Evolutionary conservation across 1,140 invertebrate species (phyloP), one percentile per base, ranked within the genome.

Genomic region (Micrasema longulum): DNA sequence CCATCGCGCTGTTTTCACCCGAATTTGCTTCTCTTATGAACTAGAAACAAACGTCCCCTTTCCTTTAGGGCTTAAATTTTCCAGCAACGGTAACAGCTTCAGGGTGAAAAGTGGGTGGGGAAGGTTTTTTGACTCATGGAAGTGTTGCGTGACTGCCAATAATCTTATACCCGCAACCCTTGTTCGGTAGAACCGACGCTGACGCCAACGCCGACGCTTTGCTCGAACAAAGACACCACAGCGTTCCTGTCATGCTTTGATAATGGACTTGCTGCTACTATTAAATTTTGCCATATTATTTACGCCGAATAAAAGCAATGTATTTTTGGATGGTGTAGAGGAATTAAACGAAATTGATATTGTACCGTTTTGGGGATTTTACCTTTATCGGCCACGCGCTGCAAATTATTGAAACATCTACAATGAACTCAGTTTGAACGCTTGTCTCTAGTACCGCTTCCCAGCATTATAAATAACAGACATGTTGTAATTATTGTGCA

Each of bases 241-340:
- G 23, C 31, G 22, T 18, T 26, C 35, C 38, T 64, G 62, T 64
- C 41, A 64, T 20, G 22, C 62, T 47, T 26, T 45, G 38, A 31
- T 65, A 65, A 65, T 65, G 63, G 63, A 65, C 47, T 65, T 31
- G 14, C 12, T 50, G 22, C 41, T 65, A 7, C 50, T n/a, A 57
- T 57, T 57, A 38, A n/a, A 57, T 52, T 52, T 52, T 20, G 1
- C 23, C n/a, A 57, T 57, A 35, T 35, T 38, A 57, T 57, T 57
- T 38, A 10, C 31, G n/a, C 0, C 31, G 31, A 38, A 14, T n/a
- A 57, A 36, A 57, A 31, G 53, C 31, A 2, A 36, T 31, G 31
- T 16, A 57, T 31, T 57, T 57, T 36, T 36, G 26, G 31, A 35
- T 35, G 9, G 31, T 35, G 53, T 57, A 4, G 31, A 35, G 23